A percentile compares a stretch with the other conserved stretches of the same genome.
phyloP scores from a whole-genome alignment of 2,888 invertebrate genomes.

The Papilio elwesi region DNA sequence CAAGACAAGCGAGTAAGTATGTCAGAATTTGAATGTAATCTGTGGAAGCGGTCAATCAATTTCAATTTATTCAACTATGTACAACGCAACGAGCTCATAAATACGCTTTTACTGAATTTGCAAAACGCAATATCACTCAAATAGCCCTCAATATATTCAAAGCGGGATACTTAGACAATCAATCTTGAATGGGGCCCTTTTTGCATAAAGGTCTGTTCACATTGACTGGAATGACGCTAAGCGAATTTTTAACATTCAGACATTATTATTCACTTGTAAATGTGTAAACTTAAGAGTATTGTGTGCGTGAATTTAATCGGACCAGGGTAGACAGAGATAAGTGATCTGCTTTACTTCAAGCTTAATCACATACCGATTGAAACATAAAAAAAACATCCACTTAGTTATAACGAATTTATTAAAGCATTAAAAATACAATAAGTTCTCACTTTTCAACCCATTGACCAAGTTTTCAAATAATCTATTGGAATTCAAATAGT shows the following conservation, averaged over 20 bases:
- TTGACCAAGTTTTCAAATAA: no score
- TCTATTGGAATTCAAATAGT: no score
- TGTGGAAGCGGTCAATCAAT: constrained; percentile 25
- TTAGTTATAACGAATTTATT: no score
- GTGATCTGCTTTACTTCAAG: no score
- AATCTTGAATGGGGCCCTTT: constrained; percentile 78
- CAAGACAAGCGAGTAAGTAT: no score
- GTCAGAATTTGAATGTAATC: not conserved
- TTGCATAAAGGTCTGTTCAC: constrained; percentile 60
- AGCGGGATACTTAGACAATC: constrained; percentile 73
- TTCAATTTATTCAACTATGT: constrained; percentile 37
- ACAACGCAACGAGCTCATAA: constrained; percentile 37
- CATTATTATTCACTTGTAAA: not conserved
- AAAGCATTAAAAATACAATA: no score
- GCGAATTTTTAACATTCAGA: not conserved
- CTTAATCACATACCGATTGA: no score
- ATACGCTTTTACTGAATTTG: constrained; percentile 49
- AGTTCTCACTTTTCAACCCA: no score
- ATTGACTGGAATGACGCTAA: constrained; percentile 37
- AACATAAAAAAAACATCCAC: no score
- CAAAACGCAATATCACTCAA: constrained; percentile 50
- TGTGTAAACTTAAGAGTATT: not conserved
- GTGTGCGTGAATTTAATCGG: no score
- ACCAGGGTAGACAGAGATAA: no score
- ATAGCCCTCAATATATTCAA: constrained; percentile 63